Evolutionary conservation across 2,113 vertebrate species (phyloP), one percentile per base, ranked within the genome.

Genomic region (Australoheros scitulus): DNA sequence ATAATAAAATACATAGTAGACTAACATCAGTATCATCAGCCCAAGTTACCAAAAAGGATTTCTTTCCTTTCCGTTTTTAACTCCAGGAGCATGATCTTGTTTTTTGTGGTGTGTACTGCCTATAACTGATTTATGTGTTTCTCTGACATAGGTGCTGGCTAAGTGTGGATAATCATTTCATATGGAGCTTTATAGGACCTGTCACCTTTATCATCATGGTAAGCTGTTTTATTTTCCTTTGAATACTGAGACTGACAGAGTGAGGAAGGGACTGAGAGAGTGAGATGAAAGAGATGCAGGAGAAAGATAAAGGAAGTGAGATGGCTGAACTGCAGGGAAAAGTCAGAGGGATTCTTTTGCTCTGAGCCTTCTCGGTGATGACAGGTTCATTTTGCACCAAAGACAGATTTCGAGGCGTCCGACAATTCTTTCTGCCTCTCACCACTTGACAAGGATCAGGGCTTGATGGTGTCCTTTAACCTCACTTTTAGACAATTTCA

Each of bases 131-230:
- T 63, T 74, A 24, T 92, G 29, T 91, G 72, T 83, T 81, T 93
- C 89, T 92, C 87, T 61, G 1, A 91, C 20, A 61, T 63, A 99
- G 98, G 92, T 99, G 98, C 95, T 99, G 98, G 98, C 97, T 99
- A 88, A 97, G 96, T 52, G 96, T 99, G 95, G 98, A 99, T 95
- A 99, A 99, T 93, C 98, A 99, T 94, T 99, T 99, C 95, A 99
- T 99, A 95, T 99, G 98, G 98, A 99, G 98, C 92, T 99, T 99
- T 93, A 98, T 99, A 91, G 98, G 98, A 92, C 98, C 98, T 11
- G 98, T 99, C 93, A 98, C 97, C 88, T 98, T 99, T 91, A 98
- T 99, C 95, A 99, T 99, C 94, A 96, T 99, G 97, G 98, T 99
- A 97, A 97, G 97, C 91, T 79, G 32, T 84, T 77, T 79, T 82